Evolutionary conservation across 2,888 invertebrate genomes (phyloP), one percentile per base, ranked within the genome.

Genomic region (Leptothorax acervorum): DNA sequence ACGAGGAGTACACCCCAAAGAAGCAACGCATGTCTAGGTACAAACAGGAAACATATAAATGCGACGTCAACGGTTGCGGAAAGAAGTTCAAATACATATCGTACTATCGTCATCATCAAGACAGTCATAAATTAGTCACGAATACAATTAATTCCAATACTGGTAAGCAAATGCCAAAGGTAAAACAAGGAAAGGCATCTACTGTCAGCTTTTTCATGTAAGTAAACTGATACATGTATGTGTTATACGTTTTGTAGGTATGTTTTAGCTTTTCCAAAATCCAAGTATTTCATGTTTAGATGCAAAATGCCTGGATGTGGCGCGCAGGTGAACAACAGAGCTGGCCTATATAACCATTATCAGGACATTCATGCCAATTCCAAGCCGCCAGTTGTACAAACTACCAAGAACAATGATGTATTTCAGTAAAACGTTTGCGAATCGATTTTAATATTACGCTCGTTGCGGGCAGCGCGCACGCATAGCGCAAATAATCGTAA

Each of bases 21-120:
- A 95, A 95, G 53, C 95, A 95, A 75, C 92, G 95, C 83, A 94
- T 95, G 94, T 94, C 95, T 39, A 92, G 95, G 85, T 93, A 92
- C 83, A 94, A 95, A 85, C 94, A 95, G 86, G 95, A 95, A 88
- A 93, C 93, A 23, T 95, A 94, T 86, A 94, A 93, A 83, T 95
- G 95, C 87, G 92, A 93, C n/a, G 85, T 94, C 11, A 92, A 89
- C 60, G 95, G 94, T 84, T 95, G 95, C 84, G 94, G 93, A 12
- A 95, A 95, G 89, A 93, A 92, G 87, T 95, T 95, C 88, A 95
- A 94, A 90, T 95, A 94, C 92, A 93, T 94, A 92, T 94, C 94
- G 83, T 93, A 94, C 85, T 94, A 94, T 91, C 93, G 94, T 76
- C 95, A 95, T 92, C 94, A 95, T 90, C 94, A 94, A 89, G 95